Evolutionary conservation across 2,888 invertebrate genomes (phyloP), one percentile per base, ranked within the genome.

Genomic region (Onchidella celtica): DNA sequence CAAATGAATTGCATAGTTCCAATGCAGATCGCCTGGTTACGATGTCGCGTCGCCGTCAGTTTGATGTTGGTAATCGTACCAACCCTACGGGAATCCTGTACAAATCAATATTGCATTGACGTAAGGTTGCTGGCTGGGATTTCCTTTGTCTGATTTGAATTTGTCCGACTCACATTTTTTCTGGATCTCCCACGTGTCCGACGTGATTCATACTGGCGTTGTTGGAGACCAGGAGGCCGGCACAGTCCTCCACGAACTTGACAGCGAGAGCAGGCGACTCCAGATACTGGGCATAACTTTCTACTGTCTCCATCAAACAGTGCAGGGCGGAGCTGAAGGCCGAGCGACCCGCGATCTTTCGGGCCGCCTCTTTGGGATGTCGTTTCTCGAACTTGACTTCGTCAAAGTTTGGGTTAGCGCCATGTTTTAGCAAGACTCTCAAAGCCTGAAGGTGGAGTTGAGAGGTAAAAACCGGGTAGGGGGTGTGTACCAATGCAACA

Each of bases 361-460:
- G 29, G 9, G 82, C 82, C 27, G 59, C 47, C 27, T 29, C 6
- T 47, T 76, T 69, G 24, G 40, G 74, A 40, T 68, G 21, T 1
- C 70, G 73, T 63, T 79, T 78, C 72, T 84, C 82, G 24, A 69
- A 73, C 24, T 59, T 66, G 27, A 85, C 85, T 72, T 92, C 91
- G 78, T 92, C 91, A 74, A 90, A 90, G 79, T 90, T 90, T 0
- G 90, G 90, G 81, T 90, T 86, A 3, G 91, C 90, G 3, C 91
- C 90, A 3, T 87, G 86, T 6, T 87, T 83, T 9, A 92, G 84
- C 1, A 92, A 83, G 21, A 88, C 78, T 47, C 86, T 79, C 74
- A 89, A 36, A 73, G 88, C 86, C 79, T 87, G 83, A 3, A 14
- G 29, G 21, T 9, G 69, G 27, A 65, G 17, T 17, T 36, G 29